A percentile compares a stretch with the other conserved stretches of the same genome.
Evolutionary conservation across 2,797 vertebrate genomes (phyloP).

Genomic region (Momotus momota): DNA sequence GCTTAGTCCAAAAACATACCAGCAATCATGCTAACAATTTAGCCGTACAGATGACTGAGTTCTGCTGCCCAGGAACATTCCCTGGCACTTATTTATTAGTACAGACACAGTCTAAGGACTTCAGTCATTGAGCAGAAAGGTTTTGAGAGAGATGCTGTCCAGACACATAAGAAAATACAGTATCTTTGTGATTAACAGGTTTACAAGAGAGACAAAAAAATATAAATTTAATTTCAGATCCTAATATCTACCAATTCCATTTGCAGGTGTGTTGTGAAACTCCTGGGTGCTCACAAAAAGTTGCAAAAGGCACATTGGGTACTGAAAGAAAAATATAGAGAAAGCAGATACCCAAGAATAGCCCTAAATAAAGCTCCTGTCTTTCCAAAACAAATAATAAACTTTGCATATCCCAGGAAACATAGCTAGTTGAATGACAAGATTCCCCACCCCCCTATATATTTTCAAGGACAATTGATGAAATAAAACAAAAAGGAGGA

Average conservation of each 20-base stretch:
- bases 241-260: neutral
- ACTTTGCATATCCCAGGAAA: slow-evolving; percentile 67
- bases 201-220: neutral
- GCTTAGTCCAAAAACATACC: neutral
- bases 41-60: neutral
- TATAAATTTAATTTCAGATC: neutral
- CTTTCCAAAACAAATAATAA: slow-evolving; percentile 73
- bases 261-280: slow-evolving; percentile 18
- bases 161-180: neutral
- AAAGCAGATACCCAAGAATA: slow-evolving; percentile 48
- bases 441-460: neutral
- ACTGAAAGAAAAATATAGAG: slow-evolving; percentile 30
- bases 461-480: neutral
- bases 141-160: neutral
- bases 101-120: neutral
- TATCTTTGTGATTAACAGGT: neutral
- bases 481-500: neutral
- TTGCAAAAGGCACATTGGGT: neutral
- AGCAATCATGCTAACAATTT: neutral
- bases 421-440: slow-evolving; percentile 1
- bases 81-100: neutral
- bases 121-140: neutral
- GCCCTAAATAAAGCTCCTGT: neutral
- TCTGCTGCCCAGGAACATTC: slow-evolving; percentile 23
- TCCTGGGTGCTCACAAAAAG: neutral